Conservation (phyloP, 2,888 invertebrate genomes). For the Capitulum mitella region DNA sequence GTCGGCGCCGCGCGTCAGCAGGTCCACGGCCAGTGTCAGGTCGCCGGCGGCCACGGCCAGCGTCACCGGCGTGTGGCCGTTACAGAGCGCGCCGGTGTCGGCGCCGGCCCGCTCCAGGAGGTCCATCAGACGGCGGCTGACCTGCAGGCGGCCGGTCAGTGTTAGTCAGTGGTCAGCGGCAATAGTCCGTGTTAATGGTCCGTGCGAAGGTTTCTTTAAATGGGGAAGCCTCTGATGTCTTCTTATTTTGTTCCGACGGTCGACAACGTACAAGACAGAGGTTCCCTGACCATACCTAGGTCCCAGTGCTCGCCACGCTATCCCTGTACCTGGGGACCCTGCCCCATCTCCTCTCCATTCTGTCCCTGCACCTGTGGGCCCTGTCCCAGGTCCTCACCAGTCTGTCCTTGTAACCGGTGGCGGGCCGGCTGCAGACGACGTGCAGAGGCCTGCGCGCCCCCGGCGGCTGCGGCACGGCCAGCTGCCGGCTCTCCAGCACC, state of each 20-base stretch:
- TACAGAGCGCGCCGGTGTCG: not conserved
- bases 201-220: too few relatives aligned
- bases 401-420: not conserved
- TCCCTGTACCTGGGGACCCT: too few relatives aligned
- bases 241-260: too few relatives aligned
- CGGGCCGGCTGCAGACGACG: not conserved
- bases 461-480: not conserved
- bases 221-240: too few relatives aligned
- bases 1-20: slow-evolving; percentile 9
- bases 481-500: not conserved
- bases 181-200: too few relatives aligned
- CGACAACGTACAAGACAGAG: too few relatives aligned
- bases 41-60: not conserved
- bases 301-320: too few relatives aligned
- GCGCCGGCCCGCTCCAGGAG: not conserved
- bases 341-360: too few relatives aligned
- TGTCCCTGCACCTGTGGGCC: too few relatives aligned
- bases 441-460: not conserved
- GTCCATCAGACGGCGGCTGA: not conserved
- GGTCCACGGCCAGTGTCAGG: slow-evolving; percentile 6
- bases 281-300: too few relatives aligned
- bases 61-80: not conserved
- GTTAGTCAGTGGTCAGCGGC: too few relatives aligned
- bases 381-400: too few relatives aligned
- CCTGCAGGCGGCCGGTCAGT: not conserved